Evolutionary conservation across 2,888 invertebrate genomes (phyloP).

Genomic region (Mythimna lalbum): DNA sequence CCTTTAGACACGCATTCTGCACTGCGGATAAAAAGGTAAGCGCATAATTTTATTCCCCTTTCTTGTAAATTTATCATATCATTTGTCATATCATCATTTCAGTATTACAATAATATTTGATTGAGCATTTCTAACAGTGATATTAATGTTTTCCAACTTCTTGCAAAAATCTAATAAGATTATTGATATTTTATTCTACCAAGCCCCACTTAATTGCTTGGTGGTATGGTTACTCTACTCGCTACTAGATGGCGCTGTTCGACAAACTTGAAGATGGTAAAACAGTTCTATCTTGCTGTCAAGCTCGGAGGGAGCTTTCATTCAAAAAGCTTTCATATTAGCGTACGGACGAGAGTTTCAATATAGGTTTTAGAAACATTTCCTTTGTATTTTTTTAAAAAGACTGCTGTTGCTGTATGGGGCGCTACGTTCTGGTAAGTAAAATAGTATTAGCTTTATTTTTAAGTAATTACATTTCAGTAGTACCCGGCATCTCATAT

Average conservation of each 20-base stretch:
- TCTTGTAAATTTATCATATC: slow-evolving; percentile 3
- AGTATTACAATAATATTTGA: neutral
- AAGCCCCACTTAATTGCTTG: slow-evolving; percentile 34
- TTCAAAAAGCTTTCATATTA: slow-evolving; percentile 65
- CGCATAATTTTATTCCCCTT: slow-evolving; percentile 21
- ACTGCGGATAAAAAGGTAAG: slow-evolving; percentile 60
- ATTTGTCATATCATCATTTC: neutral
- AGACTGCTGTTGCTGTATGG: slow-evolving; percentile 13
- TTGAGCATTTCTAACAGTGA: neutral
- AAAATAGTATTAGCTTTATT: neutral
- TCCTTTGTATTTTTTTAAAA: slow-evolving; percentile 8
- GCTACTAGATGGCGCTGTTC: slow-evolving; percentile 76
- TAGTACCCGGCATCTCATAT: neutral
- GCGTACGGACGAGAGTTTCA: slow-evolving; percentile 54
- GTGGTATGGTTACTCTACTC: slow-evolving; percentile 68
- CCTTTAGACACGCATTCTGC: slow-evolving; percentile 41
- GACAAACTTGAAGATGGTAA: slow-evolving; percentile 47
- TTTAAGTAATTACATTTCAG: neutral
- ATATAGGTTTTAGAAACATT: slow-evolving; percentile 24
- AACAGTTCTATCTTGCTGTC: slow-evolving; percentile 56
- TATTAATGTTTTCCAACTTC: neutral
- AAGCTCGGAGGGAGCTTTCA: slow-evolving; percentile 64
- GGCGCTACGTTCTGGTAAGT: slow-evolving; percentile 44
- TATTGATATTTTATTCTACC: slow-evolving; percentile 31
- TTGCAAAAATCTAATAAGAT: slow-evolving; percentile 18